Evolutionary conservation across 1,140 invertebrate genomes (phyloP).

Genomic region (Latrodectus geometricus): DNA sequence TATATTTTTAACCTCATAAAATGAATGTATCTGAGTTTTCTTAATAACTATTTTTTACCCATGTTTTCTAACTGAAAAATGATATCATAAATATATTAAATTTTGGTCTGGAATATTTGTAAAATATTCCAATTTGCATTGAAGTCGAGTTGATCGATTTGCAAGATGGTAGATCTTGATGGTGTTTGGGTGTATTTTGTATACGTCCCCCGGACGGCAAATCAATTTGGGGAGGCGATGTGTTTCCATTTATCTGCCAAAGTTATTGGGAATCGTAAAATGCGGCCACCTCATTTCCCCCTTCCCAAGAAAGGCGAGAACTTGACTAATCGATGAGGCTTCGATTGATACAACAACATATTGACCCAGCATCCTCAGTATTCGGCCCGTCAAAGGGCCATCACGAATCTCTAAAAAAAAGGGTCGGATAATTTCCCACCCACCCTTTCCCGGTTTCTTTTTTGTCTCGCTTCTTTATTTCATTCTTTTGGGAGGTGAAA

Average conservation of each 20-base stretch:
- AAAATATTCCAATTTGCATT: too few relatives aligned
- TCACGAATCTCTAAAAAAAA: slow-evolving; percentile 21
- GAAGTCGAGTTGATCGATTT: too few relatives aligned
- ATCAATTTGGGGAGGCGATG: slow-evolving; percentile 59
- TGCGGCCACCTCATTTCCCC: slow-evolving; percentile 38
- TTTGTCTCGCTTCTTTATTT: neutral
- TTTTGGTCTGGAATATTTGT: too few relatives aligned
- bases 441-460: neutral
- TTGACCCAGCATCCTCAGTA: slow-evolving; percentile 44
- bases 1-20: too few relatives aligned
- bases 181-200: neutral
- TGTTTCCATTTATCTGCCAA: slow-evolving; percentile 62
- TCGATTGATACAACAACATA: slow-evolving; percentile 61
- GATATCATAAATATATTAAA: too few relatives aligned
- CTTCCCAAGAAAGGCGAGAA: slow-evolving; percentile 51
- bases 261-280: slow-evolving; percentile 62
- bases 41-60: too few relatives aligned
- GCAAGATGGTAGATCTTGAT: too few relatives aligned
- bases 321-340: slow-evolving; percentile 54
- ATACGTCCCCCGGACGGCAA: slow-evolving; percentile 15
- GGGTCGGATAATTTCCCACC: slow-evolving; percentile 7
- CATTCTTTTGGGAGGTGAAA: slow-evolving; percentile 29
- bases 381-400: slow-evolving; percentile 42
- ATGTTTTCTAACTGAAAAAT: too few relatives aligned
- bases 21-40: too few relatives aligned